Percentiles rank a stretch among this genome's conserved stretches.
Evolutionary conservation across 2,113 vertebrate species (phyloP).

Genomic region (Cinclus mexicanus): DNA sequence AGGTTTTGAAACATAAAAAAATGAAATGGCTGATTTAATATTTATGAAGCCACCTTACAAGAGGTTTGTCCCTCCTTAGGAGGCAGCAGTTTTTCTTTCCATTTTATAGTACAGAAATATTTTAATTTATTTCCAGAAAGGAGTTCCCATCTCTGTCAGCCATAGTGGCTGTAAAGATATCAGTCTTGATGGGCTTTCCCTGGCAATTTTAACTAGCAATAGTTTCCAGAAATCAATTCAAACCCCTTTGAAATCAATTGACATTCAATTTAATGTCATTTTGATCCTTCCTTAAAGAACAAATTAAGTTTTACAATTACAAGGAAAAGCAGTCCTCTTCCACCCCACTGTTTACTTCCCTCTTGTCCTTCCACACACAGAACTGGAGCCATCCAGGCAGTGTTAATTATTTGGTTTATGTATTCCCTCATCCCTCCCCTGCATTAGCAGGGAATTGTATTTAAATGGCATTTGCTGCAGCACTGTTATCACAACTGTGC

Average conservation of each 20-base stretch:
- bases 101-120: not conserved
- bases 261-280: not conserved
- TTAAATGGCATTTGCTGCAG: conserved; percentile 20
- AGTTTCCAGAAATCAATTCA: not conserved
- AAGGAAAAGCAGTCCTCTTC: not conserved
- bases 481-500: not conserved
- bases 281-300: not conserved
- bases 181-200: not conserved
- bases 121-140: not conserved
- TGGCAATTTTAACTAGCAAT: not conserved
- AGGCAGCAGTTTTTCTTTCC: not conserved
- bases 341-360: not conserved
- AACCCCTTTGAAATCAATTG: not conserved
- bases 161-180: not conserved
- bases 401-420: not conserved
- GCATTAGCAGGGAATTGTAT: not conserved
- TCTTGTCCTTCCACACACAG: not conserved
- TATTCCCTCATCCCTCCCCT: not conserved
- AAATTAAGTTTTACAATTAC: not conserved
- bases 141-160: not conserved
- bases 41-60: not conserved
- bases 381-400: not conserved
- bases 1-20: not conserved
- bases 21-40: not conserved
- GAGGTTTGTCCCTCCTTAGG: not conserved